Evolutionary conservation across 2,797 vertebrate genomes (phyloP), one percentile per base, ranked within the genome.

Genomic region (Artibeus lituratus): DNA sequence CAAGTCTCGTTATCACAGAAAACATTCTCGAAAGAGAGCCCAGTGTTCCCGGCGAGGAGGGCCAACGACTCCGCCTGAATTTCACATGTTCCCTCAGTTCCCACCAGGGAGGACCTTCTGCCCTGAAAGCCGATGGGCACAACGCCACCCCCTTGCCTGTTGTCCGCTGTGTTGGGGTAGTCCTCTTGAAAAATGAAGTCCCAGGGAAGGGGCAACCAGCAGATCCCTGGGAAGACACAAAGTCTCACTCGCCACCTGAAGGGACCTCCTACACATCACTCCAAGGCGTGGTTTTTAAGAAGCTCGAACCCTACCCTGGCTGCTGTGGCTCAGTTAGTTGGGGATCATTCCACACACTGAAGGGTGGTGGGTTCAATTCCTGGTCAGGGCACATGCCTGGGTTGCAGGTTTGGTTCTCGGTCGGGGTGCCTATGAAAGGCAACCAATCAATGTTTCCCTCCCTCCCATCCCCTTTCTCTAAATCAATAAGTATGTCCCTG

Each of bases 1-100:
- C 49, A 82, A 72, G 87, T 72, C n/a, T 81, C 32, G 29, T 72
- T 10, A 67, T 51, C 55, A 72, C 10, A 87, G 76, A 84, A 94
- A 87, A 80, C 26, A 85, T 74, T 55, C 80, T 35, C 51, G 0
- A 16, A 57, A 10, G 12, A 16, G 32, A 59, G n/a, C 39, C 39
- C 32, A 32, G 49, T 2, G 7, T 2, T 57, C 32, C 8, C 3
- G 42, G n/a, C 0, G 3, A n/a, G 74, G 22, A 62, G 53, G 74
- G 35, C 83, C 26, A 10, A 69, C 39, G 11, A 21, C 22, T 37
- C 21, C 29, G 6, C 39, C 4, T 10, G 47, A 76, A 6, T 10
- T 11, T 6, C 57, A 10, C 0, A 1, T 18, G 26, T 2, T 70
- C 57, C 44, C 21, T 73, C 5, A 4, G 77, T 32, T 35, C 24